Percentiles rank a stretch among this genome's conserved stretches.
phyloP scores from a whole-genome alignment of 1,140 invertebrate species.

The Drosophila saltans region DNA sequence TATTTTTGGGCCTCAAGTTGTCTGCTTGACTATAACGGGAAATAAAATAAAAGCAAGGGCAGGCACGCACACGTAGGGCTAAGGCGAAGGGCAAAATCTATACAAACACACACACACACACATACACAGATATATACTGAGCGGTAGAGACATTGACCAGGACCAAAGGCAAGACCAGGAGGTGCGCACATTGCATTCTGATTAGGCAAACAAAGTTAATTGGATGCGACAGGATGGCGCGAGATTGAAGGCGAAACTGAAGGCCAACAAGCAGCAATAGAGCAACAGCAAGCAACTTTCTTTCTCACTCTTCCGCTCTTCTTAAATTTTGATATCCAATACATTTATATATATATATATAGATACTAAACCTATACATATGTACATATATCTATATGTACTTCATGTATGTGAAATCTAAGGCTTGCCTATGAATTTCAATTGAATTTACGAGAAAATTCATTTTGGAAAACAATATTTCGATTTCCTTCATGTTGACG shows the following conservation, averaged over 20 bases:
- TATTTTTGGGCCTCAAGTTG: slow-evolving; percentile 47
- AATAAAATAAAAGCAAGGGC: slow-evolving; percentile 19
- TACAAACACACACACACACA: slow-evolving; percentile 3
- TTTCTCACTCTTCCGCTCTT: background rate
- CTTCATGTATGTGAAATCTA: background rate
- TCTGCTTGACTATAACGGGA: background rate
- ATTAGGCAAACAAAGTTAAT: slow-evolving; percentile 78
- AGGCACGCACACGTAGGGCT: slow-evolving; percentile 41
- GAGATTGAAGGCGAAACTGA: slow-evolving; percentile 41
- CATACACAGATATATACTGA: slow-evolving; percentile 51
- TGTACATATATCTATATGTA: background rate
- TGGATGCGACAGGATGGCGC: slow-evolving; percentile 58
- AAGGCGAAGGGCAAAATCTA: slow-evolving; percentile 24
- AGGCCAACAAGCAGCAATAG: slow-evolving; percentile 28
- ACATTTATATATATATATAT: background rate
- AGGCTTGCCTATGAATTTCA: slow-evolving; percentile 6
- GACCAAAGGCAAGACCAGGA: slow-evolving; percentile 1
- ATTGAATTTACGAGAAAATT: slow-evolving; percentile 3
- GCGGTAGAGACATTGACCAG: slow-evolving; percentile 5
- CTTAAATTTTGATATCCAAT: slow-evolving; percentile 6
- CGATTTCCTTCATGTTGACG: background rate
- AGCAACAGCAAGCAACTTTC: slow-evolving; percentile 25
- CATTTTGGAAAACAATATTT: slow-evolving; percentile 9
- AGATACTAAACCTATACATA: background rate
- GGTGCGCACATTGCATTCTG: slow-evolving; percentile 60